Conservation (phyloP, 2,113 vertebrate species). For the Stercorarius parasiticus region DNA sequence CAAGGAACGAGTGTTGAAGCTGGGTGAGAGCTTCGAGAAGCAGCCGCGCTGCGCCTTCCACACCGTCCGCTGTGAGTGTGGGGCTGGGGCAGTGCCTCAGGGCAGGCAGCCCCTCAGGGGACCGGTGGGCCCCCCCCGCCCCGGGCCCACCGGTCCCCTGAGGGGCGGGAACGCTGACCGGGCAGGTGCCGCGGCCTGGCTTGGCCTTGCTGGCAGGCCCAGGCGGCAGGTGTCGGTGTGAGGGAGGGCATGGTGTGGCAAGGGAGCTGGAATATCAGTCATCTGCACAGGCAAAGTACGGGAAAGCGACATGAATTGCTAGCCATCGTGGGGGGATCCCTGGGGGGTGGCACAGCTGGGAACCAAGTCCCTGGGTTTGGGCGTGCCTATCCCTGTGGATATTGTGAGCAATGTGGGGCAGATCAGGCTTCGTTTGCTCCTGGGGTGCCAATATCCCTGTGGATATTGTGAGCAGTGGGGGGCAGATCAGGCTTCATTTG, state of each 20-base stretch:
- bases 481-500: neutral
- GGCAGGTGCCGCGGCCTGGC: neutral
- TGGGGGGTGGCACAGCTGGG: neutral
- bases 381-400: neutral
- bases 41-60: slow-evolving; percentile 91
- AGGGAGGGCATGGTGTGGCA: neutral
- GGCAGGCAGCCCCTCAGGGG: neutral
- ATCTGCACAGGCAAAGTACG: no score
- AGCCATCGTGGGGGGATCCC: neutral
- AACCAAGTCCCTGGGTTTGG: neutral
- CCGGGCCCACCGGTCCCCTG: neutral
- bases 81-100: neutral
- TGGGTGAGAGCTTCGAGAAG: slow-evolving; percentile 93
- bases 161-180: neutral
- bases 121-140: neutral
- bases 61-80: slow-evolving; percentile 92
- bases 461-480: neutral
- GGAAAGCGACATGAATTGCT: neutral
- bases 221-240: neutral
- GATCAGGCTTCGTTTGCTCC: neutral
- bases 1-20: slow-evolving; percentile 87
- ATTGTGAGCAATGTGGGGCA: neutral
- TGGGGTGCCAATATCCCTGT: neutral
- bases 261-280: neutral
- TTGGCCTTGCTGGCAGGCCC: neutral